Conservation (phyloP, 2,888 invertebrate species). For the Craniophora ligustri region DNA sequence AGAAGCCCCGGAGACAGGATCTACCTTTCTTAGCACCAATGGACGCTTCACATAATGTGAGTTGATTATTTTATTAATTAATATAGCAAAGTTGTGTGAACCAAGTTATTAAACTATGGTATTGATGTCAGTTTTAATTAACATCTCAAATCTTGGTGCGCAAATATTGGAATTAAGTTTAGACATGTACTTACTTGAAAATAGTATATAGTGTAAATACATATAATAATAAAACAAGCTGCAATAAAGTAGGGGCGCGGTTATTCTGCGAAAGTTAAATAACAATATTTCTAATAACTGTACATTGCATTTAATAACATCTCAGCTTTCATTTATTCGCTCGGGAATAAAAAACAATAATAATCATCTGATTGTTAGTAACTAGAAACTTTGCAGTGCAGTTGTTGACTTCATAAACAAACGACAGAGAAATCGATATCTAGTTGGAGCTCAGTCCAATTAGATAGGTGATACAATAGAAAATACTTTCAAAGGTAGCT, state of each 20-base stretch:
- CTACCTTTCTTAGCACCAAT: slow-evolving; percentile 76
- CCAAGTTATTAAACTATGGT: too few relatives aligned
- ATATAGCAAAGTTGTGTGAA: neutral
- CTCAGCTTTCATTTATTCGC: slow-evolving; percentile 5
- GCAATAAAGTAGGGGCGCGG: neutral
- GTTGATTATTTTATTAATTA: slow-evolving; percentile 46
- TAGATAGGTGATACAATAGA: neutral
- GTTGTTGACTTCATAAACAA: slow-evolving; percentile 10
- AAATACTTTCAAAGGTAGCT: neutral
- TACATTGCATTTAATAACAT: slow-evolving; percentile 13
- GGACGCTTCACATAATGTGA: slow-evolving; percentile 79
- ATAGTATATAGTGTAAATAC: too few relatives aligned
- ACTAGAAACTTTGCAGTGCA: slow-evolving; percentile 10
- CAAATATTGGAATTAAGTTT: too few relatives aligned
- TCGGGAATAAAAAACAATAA: slow-evolving; percentile 3
- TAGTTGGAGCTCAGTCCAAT: slow-evolving; percentile 5
- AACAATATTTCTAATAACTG: slow-evolving; percentile 7
- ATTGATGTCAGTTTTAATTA: neutral
- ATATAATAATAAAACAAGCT: too few relatives aligned
- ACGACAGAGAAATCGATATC: slow-evolving; percentile 6
- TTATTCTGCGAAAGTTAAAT: slow-evolving; percentile 2
- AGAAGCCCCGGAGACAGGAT: slow-evolving; percentile 70
- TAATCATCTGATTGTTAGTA: slow-evolving; percentile 14
- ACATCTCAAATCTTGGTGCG: neutral
- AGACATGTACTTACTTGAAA: too few relatives aligned